These are phyloP conservation scores for Clunio marinus DNA, from an alignment of 2,888 invertebrate genomes.

Conservation along the genomic window DNA sequence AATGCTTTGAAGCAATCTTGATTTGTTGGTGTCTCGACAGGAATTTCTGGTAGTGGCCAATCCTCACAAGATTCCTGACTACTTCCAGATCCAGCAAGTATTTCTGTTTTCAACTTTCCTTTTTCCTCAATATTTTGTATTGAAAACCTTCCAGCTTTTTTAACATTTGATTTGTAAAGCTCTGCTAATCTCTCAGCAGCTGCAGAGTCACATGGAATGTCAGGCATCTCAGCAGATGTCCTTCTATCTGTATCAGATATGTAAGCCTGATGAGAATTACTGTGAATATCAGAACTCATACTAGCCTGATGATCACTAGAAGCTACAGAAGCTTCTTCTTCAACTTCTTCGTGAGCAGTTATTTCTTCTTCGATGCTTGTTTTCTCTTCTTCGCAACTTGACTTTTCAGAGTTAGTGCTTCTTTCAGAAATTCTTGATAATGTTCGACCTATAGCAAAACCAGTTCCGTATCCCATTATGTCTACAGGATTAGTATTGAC, in stretches of 20 bases:
- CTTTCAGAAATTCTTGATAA: constrained; percentile 82
- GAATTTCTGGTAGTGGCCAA: constrained; percentile 71
- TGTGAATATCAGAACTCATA: constrained; percentile 77
- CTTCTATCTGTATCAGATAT: constrained; percentile 75
- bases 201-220: constrained; percentile 71
- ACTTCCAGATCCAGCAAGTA: constrained; percentile 56
- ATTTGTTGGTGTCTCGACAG: constrained; percentile 47
- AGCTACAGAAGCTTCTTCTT: constrained; percentile 70
- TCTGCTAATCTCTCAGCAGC: constrained; percentile 55
- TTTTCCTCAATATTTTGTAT: constrained; percentile 51
- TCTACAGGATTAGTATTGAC: constrained; percentile 59
- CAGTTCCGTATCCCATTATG: constrained; percentile 68
- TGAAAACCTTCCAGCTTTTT: constrained; percentile 48
- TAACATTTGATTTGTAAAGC: constrained; percentile 54
- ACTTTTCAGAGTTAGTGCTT: constrained; percentile 83
- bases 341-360: constrained; percentile 70
- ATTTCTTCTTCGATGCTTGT: constrained; percentile 80
- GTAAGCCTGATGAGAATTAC: constrained; percentile 67
- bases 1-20: not conserved
- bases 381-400: constrained; percentile 78
- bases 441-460: constrained; percentile 70
- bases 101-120: constrained; percentile 47
- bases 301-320: constrained; percentile 83
- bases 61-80: constrained; percentile 73
- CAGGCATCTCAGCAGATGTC: constrained; percentile 80